Conservation (phyloP, 2,888 invertebrate genomes). For the Metalampra italica region DNA sequence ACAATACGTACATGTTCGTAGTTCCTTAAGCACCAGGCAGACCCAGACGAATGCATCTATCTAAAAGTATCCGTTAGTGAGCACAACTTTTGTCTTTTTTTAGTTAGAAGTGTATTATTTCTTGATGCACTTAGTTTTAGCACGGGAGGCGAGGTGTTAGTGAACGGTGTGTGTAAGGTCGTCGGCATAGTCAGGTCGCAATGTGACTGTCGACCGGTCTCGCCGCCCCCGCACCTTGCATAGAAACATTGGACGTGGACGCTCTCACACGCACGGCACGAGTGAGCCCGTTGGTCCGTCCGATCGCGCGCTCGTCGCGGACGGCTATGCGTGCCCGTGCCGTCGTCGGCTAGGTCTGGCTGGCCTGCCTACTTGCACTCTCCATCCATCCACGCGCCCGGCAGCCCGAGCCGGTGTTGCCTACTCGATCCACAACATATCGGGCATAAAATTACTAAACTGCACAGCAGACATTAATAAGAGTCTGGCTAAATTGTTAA, state of each 20-base stretch:
- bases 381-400: too few relatives aligned
- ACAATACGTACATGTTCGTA: conserved; percentile 37
- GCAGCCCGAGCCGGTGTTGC: too few relatives aligned
- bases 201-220: conserved; percentile 65
- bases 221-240: conserved; percentile 58
- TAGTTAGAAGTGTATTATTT: conserved; percentile 27
- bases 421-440: too few relatives aligned
- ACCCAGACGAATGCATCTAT: conserved; percentile 33
- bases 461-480: too few relatives aligned
- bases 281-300: too few relatives aligned
- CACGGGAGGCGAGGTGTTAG: conserved; percentile 55
- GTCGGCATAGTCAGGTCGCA: conserved; percentile 55
- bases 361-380: too few relatives aligned
- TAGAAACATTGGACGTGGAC: conserved; percentile 39
- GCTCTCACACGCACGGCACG: conserved; percentile 26
- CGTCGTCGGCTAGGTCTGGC: too few relatives aligned
- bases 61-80: conserved; percentile 26
- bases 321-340: too few relatives aligned
- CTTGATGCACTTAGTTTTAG: conserved; percentile 57
- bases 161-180: conserved; percentile 75
- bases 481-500: too few relatives aligned
- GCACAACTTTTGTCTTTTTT: conserved; percentile 26
- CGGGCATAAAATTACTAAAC: too few relatives aligned
- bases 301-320: too few relatives aligned
- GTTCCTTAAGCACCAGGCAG: conserved; percentile 27